Conservation (phyloP, 2,888 invertebrate genomes). For the Notodonta ziczac region DNA sequence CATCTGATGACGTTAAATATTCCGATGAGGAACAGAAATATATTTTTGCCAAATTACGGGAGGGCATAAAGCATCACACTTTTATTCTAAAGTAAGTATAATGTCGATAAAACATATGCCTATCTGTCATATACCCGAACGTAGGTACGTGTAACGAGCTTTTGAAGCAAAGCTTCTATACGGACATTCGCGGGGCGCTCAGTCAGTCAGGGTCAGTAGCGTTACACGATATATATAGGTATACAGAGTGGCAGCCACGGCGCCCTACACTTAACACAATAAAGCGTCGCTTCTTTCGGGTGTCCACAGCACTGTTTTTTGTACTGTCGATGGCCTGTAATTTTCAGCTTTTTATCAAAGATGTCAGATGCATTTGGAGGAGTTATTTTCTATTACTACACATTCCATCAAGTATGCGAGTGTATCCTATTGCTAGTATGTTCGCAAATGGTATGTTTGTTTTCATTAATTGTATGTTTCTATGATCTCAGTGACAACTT, state of each 20-base stretch:
- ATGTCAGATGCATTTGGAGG: not conserved
- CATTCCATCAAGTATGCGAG: slow-evolving; percentile 1
- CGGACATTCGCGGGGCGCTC: no score
- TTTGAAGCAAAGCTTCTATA: no score
- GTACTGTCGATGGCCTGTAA: not conserved
- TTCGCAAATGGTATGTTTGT: slow-evolving; percentile 2
- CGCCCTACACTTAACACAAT: no score
- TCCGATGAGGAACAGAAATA: slow-evolving; percentile 3
- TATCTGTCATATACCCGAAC: no score
- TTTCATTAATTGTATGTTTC: not conserved
- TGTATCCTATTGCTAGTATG: not conserved
- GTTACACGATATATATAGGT: no score
- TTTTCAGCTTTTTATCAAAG: slow-evolving; percentile 3
- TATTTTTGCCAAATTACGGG: not conserved
- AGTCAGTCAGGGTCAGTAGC: no score
- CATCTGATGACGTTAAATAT: not conserved
- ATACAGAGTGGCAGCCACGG: no score
- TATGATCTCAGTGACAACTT: no score
- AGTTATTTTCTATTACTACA: not conserved
- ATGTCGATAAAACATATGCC: not conserved
- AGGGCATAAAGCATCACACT: not conserved
- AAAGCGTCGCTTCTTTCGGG: no score
- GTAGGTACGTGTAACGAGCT: no score
- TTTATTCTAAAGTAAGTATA: slow-evolving; percentile 1
- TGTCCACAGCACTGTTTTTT: no score